Conservation (phyloP, 1,140 invertebrate species). For the Micrasema longulum region DNA sequence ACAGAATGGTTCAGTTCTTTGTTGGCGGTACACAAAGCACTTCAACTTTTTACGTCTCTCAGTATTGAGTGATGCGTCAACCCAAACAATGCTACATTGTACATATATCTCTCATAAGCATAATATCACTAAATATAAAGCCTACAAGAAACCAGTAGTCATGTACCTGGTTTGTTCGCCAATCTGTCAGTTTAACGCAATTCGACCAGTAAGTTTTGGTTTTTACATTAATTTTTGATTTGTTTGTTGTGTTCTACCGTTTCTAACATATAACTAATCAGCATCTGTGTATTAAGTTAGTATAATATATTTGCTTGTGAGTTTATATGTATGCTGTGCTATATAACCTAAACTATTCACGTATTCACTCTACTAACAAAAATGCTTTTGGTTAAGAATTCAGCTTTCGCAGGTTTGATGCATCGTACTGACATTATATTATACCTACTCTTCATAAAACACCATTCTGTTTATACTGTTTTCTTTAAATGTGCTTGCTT, state of each 20-base stretch:
- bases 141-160: constrained; percentile 29
- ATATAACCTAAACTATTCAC: constrained; percentile 6
- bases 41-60: constrained; percentile 72
- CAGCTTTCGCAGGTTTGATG: constrained; percentile 8
- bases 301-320: constrained; percentile 26
- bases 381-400: constrained; percentile 21
- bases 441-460: too few species aligned
- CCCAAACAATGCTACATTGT: constrained; percentile 27
- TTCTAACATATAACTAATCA: constrained; percentile 25
- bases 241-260: constrained; percentile 35
- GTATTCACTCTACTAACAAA: too few species aligned
- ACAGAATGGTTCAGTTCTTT: constrained; percentile 72
- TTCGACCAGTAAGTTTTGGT: constrained; percentile 45
- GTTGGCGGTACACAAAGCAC: constrained; percentile 70
- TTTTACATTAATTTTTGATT: constrained; percentile 47
- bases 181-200: constrained; percentile 37
- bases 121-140: constrained; percentile 31
- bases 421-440: constrained; percentile 14
- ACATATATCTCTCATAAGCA: constrained; percentile 37
- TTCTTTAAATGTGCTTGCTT: constrained; percentile 6
- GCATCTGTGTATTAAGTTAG: constrained; percentile 5
- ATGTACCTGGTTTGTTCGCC: constrained; percentile 37
- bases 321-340: constrained; percentile 37
- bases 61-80: constrained; percentile 63
- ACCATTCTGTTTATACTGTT: not conserved